Conservation (phyloP, 2,113 vertebrate genomes). For the Fulmarus glacialis region DNA sequence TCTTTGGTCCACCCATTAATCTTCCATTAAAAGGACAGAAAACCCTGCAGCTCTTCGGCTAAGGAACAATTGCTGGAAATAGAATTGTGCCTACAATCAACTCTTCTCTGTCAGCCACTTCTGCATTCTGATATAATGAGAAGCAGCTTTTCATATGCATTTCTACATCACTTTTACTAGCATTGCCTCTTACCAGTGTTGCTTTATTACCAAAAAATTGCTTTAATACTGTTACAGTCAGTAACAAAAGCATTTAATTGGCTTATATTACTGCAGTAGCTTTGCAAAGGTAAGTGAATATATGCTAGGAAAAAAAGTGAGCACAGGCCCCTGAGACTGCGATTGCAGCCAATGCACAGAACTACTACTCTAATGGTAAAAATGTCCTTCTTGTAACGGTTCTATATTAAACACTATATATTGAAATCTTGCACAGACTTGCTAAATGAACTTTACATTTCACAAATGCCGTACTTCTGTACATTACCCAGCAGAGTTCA, state of each 20-base stretch:
- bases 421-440: not conserved
- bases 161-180: not conserved
- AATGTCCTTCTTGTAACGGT: fast-evolving
- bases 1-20: not conserved
- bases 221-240: not conserved
- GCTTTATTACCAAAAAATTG: not conserved
- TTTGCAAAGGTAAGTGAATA: not conserved
- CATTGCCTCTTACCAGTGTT: not conserved
- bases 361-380: not conserved
- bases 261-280: not conserved
- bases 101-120: not conserved
- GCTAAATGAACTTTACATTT: not conserved
- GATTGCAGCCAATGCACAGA: not conserved
- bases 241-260: not conserved
- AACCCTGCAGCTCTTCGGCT: not conserved
- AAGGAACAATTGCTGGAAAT: not conserved
- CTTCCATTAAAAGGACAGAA: not conserved
- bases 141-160: not conserved
- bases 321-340: fast-evolving
- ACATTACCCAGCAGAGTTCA: not conserved
- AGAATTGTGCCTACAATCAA: not conserved
- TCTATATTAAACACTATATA: not conserved
- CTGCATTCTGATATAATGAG: not conserved
- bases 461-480: not conserved
- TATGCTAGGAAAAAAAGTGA: not conserved